Evolutionary conservation across 2,113 vertebrate genomes (phyloP).

Genomic region (Marmota monax): DNA sequence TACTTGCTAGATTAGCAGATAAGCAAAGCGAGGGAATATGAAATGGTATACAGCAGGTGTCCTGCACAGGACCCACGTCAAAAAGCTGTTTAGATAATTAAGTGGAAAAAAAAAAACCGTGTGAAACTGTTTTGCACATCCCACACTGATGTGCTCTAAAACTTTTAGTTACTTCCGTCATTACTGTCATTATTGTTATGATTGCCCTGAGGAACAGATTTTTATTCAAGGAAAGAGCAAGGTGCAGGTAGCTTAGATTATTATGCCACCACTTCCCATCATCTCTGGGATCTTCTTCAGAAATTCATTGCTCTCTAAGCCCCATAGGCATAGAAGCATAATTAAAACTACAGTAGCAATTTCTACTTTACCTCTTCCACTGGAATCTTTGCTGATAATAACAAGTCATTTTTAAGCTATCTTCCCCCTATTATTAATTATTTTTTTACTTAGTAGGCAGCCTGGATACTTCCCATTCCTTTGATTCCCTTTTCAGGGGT

Average conservation of each 20-base stretch:
- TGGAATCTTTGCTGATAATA: conserved; percentile 47
- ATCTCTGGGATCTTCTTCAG: conserved; percentile 42
- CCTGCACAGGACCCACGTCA: background rate
- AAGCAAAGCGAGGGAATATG: background rate
- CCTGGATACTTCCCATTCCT: conserved; percentile 34
- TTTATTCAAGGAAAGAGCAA: conserved; percentile 58
- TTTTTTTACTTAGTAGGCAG: conserved; percentile 40
- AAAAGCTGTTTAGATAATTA: background rate
- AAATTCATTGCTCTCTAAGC: conserved; percentile 4
- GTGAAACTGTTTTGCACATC: background rate
- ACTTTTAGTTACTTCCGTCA: background rate
- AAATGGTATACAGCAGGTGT: background rate
- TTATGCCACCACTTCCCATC: background rate
- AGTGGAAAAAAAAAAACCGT: background rate
- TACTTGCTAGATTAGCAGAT: background rate
- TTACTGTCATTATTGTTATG: background rate
- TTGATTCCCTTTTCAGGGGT: conserved; percentile 44
- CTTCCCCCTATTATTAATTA: conserved; percentile 53
- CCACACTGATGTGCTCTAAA: background rate
- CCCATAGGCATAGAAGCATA: conserved; percentile 3
- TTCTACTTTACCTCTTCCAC: conserved; percentile 26
- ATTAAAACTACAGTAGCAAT: conserved; percentile 56
- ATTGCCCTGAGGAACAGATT: conserved; percentile 42
- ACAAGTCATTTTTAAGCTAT: background rate
- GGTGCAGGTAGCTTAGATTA: conserved; percentile 24